These are phyloP conservation scores for Cyclophora albipunctata DNA, from an alignment of 2,888 invertebrate species.

Conservation along the genomic window DNA sequence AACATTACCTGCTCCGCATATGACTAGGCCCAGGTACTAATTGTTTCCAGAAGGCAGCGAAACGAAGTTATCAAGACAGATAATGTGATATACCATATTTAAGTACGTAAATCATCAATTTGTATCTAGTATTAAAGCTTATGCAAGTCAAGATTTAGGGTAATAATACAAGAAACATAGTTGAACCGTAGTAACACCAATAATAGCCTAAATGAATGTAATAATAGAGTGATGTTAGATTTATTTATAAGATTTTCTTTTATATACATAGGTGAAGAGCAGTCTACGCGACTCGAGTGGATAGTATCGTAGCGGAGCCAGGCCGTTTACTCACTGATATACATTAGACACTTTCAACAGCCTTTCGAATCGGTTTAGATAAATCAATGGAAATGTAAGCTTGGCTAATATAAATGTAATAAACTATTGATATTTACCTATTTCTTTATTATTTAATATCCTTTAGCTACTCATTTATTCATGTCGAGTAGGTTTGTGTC, in stretches of 20 bases:
- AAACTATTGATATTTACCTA: conserved; percentile 67
- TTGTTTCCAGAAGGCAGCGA: conserved; percentile 1
- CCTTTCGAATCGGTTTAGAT: conserved; percentile 60
- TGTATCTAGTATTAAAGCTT: conserved; percentile 42
- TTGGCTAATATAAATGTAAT: conserved; percentile 75
- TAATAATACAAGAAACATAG: conserved; percentile 37
- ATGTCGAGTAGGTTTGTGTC: too few species aligned
- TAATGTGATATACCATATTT: conserved; percentile 42
- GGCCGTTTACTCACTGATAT: background rate
- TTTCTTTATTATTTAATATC: conserved; percentile 26
- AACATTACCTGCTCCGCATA: too few species aligned
- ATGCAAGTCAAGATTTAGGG: conserved; percentile 34
- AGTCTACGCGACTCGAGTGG: background rate
- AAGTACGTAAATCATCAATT: conserved; percentile 33
- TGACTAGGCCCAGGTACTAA: too few species aligned
- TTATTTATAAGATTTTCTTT: conserved; percentile 64
- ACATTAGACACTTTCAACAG: conserved; percentile 56
- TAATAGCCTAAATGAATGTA: conserved; percentile 67
- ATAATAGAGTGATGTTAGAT: conserved; percentile 67
- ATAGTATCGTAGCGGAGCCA: background rate
- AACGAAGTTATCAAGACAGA: conserved; percentile 2
- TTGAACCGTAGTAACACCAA: conserved; percentile 70
- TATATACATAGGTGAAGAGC: conserved; percentile 45
- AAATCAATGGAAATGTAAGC: conserved; percentile 67
- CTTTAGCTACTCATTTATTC: background rate